A percentile compares a stretch with the other conserved stretches of the same genome.
phyloP scores from a whole-genome alignment of 2,888 invertebrate genomes.

The Lithosia quadra region DNA sequence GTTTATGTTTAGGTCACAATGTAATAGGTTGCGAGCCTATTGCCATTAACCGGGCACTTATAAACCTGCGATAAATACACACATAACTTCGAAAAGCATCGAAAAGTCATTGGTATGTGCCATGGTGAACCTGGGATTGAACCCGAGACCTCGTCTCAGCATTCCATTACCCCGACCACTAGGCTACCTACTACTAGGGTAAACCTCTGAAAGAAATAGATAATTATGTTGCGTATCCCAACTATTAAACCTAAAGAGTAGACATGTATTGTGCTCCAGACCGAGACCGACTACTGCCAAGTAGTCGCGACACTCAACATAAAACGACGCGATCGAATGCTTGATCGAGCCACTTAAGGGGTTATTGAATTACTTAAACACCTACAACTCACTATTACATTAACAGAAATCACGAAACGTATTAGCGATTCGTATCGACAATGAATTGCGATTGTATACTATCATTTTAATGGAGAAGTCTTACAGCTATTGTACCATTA shows the following conservation, averaged over 20 bases:
- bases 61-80: too few species aligned
- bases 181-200: too few species aligned
- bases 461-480: conserved; percentile 29
- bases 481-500: conserved; percentile 36
- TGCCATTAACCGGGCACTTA: too few species aligned
- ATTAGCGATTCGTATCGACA: conserved; percentile 20
- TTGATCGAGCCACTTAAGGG: neutral
- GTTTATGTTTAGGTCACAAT: too few species aligned
- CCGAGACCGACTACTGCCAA: neutral
- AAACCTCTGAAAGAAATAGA: too few species aligned
- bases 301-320: neutral
- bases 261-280: neutral
- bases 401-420: conserved; percentile 12
- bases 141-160: too few species aligned
- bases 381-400: neutral
- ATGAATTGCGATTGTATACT: conserved; percentile 29
- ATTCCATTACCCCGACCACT: too few species aligned
- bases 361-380: conserved; percentile 1
- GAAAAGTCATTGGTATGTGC: too few species aligned
- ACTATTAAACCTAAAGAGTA: neutral
- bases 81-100: too few species aligned
- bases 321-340: neutral
- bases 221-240: too few species aligned
- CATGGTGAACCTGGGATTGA: too few species aligned
- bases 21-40: too few species aligned